A percentile compares a stretch with the other conserved stretches of the same genome.
Conservation (phyloP, 2,888 invertebrate species). For the Drosophila macrothrix region DNA sequence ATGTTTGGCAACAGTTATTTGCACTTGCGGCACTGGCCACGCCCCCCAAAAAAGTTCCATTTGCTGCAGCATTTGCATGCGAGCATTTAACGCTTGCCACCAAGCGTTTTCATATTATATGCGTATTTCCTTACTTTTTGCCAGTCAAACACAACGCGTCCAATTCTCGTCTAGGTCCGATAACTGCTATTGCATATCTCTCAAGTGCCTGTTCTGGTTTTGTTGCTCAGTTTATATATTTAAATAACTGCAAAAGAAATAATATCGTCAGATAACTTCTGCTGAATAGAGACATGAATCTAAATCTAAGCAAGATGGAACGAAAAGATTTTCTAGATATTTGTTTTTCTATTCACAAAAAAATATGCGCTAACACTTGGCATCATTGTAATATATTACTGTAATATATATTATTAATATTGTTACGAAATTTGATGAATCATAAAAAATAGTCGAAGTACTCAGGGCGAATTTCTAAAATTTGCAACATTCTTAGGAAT, state of each 20-base stretch:
- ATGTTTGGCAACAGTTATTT: conserved; percentile 76
- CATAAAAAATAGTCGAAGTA: background rate
- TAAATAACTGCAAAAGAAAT: background rate
- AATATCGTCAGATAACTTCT: background rate
- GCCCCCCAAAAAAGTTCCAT: conserved; percentile 6
- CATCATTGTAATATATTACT: background rate
- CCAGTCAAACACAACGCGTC: conserved; percentile 22
- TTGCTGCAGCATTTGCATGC: conserved; percentile 54
- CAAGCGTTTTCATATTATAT: conserved; percentile 72
- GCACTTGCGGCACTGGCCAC: background rate
- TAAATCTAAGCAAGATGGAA: background rate
- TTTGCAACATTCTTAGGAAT: too few relatives aligned
- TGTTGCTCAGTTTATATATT: background rate
- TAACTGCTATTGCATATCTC: conserved; percentile 50
- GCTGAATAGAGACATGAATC: background rate
- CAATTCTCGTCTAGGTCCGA: conserved; percentile 41
- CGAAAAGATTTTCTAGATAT: background rate
- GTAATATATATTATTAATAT: too few relatives aligned
- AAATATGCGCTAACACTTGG: background rate
- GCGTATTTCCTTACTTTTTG: conserved; percentile 42
- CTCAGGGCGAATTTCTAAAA: background rate
- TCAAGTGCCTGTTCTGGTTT: conserved; percentile 36
- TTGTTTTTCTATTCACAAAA: background rate
- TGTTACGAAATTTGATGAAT: background rate
- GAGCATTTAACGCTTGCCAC: conserved; percentile 60